Conservation (phyloP, 2,113 vertebrate species). For the Calidris pygmaea region DNA sequence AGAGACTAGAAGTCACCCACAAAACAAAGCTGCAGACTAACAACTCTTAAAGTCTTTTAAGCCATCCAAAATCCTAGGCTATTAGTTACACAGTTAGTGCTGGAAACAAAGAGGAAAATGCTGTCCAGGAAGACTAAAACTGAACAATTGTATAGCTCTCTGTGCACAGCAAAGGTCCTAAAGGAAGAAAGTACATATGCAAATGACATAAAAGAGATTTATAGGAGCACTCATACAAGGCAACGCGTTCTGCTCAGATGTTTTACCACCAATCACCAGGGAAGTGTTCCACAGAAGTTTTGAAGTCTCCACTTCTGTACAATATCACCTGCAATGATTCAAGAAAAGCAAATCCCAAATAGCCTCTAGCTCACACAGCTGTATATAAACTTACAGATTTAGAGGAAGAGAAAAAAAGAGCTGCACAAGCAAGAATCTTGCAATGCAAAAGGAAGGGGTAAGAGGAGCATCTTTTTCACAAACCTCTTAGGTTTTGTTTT, state of each 20-base stretch:
- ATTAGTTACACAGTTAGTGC: neutral
- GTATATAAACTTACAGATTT: neutral
- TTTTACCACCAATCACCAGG: neutral
- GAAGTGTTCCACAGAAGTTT: neutral
- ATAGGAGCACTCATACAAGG: neutral
- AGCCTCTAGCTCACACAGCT: neutral
- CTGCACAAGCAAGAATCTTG: neutral
- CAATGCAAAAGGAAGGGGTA: neutral
- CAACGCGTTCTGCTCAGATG: neutral
- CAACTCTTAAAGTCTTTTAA: neutral
- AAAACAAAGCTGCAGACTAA: neutral
- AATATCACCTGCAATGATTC: neutral
- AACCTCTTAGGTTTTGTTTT: neutral
- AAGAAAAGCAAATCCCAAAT: neutral
- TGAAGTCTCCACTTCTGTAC: neutral
- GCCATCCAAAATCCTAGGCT: neutral
- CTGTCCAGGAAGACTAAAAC: neutral
- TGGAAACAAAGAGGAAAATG: neutral
- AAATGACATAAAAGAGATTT: neutral
- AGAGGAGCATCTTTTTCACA: neutral
- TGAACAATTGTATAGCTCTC: neutral
- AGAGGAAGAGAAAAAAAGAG: neutral
- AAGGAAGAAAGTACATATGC: neutral
- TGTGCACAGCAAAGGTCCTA: neutral
- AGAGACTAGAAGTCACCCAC: neutral